phyloP scores from a whole-genome alignment of 2,888 invertebrate species.

The Neoascia interrupta region DNA sequence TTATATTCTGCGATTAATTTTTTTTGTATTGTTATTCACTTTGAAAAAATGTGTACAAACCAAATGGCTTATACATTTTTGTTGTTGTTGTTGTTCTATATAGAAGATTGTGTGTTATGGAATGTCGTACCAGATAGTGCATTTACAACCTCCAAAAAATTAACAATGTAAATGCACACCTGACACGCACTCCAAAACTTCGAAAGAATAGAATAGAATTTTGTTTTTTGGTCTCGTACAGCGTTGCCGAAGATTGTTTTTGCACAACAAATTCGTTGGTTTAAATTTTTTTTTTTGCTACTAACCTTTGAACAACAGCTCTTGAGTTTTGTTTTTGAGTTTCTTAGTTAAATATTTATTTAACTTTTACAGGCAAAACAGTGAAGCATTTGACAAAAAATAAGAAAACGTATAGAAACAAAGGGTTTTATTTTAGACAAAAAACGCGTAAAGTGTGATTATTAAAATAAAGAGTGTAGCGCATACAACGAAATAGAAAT shows the following conservation, averaged over 20 bases:
- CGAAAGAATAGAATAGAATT: slow-evolving; percentile 69
- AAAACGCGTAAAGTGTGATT: neutral
- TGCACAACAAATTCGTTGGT: slow-evolving; percentile 12
- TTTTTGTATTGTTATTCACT: slow-evolving; percentile 53
- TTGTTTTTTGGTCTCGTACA: neutral
- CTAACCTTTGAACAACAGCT: slow-evolving; percentile 66
- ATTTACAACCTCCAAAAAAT: slow-evolving; percentile 91
- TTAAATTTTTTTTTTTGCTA: slow-evolving; percentile 23
- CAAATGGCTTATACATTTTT: too few species aligned
- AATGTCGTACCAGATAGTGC: slow-evolving; percentile 99
- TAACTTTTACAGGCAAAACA: slow-evolving; percentile 54
- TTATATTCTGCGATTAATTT: slow-evolving; percentile 59
- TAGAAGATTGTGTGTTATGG: slow-evolving; percentile 83
- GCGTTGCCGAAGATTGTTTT: slow-evolving; percentile 28
- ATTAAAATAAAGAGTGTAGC: slow-evolving; percentile 5
- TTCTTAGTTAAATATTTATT: neutral
- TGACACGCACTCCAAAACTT: slow-evolving; percentile 95
- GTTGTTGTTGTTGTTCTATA: slow-evolving; percentile 59
- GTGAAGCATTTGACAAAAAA: slow-evolving; percentile 49
- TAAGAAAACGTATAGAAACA: neutral
- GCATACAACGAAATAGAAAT: slow-evolving; percentile 21
- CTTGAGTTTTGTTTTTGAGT: slow-evolving; percentile 26
- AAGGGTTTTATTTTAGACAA: neutral
- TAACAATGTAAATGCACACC: slow-evolving; percentile 97
- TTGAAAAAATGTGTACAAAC: slow-evolving; percentile 81